A percentile compares a stretch with the other conserved stretches of the same genome.
Conservation (phyloP, 2,888 invertebrate genomes). For the Anoncus sp. region DNA sequence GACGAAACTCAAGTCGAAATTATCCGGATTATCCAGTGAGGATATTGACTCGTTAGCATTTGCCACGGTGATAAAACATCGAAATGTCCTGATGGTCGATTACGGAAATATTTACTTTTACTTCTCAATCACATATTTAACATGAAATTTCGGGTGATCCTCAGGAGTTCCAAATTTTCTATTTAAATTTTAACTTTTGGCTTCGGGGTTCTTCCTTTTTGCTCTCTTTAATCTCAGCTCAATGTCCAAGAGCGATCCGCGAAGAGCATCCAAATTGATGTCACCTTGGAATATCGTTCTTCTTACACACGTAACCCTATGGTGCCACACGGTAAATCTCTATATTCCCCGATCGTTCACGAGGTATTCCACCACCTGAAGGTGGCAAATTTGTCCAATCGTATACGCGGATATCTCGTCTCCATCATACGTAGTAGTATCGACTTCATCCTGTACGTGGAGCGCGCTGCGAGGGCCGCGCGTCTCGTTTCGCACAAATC, state of each 20-base stretch:
- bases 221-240: conserved; percentile 28
- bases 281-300: conserved; percentile 15
- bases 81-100: neutral
- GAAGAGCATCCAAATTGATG: conserved; percentile 36
- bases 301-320: conserved; percentile 42
- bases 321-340: conserved; percentile 9
- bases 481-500: conserved; percentile 46
- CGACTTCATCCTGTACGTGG: conserved; percentile 73
- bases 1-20: conserved; percentile 18
- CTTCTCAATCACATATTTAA: conserved; percentile 16
- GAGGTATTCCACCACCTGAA: conserved; percentile 76
- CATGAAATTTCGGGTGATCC: neutral
- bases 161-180: conserved; percentile 3
- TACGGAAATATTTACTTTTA: conserved; percentile 13
- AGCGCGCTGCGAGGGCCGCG: conserved; percentile 48
- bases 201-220: neutral
- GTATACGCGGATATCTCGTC: conserved; percentile 73
- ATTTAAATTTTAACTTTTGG: neutral
- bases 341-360: conserved; percentile 67
- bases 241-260: conserved; percentile 22
- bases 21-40: conserved; percentile 12
- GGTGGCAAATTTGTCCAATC: conserved; percentile 71
- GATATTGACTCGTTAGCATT: neutral
- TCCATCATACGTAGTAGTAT: conserved; percentile 71
- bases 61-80: conserved; percentile 10